phyloP scores from a whole-genome alignment of 2,888 invertebrate species.

The Acrobasis repandana region DNA sequence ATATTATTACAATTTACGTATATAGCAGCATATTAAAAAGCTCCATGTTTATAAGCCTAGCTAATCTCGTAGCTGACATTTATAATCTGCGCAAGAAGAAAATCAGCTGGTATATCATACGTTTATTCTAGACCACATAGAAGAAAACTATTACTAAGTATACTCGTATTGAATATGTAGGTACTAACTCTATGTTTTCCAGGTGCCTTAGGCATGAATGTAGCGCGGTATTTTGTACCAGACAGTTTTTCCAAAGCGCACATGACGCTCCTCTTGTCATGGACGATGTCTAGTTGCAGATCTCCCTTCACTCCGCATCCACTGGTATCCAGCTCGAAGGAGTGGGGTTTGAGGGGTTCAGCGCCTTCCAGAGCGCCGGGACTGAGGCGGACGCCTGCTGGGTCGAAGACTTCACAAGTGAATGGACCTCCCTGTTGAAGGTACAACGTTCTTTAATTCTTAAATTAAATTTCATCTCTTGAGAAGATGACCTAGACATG shows the following conservation, averaged over 20 bases:
- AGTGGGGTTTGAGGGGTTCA: conserved; percentile 92
- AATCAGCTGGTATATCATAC: too few species aligned
- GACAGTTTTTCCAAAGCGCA: conserved; percentile 92
- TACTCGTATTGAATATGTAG: neutral
- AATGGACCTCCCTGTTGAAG: conserved; percentile 93
- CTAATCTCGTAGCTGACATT: too few species aligned
- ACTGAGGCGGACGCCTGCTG: conserved; percentile 92
- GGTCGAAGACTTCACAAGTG: conserved; percentile 97
- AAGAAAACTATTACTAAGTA: too few species aligned
- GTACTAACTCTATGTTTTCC: conserved; percentile 88
- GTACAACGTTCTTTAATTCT: too few species aligned
- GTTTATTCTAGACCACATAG: too few species aligned
- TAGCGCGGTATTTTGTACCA: conserved; percentile 88
- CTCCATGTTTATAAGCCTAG: too few species aligned
- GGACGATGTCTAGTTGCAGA: conserved; percentile 94
- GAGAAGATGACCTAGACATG: too few species aligned
- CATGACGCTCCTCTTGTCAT: conserved; percentile 92
- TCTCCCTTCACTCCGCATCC: conserved; percentile 90
- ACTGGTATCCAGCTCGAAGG: conserved; percentile 87
- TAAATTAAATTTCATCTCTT: too few species aligned
- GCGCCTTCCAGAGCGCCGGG: conserved; percentile 89
- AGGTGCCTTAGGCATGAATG: conserved; percentile 89
- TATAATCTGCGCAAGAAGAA: too few species aligned
- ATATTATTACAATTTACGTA: too few species aligned
- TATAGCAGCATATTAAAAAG: too few species aligned